Evolutionary conservation across 1,140 invertebrate genomes (phyloP), one percentile per base, ranked within the genome.

Genomic region (Tetragonula clypearis): DNA sequence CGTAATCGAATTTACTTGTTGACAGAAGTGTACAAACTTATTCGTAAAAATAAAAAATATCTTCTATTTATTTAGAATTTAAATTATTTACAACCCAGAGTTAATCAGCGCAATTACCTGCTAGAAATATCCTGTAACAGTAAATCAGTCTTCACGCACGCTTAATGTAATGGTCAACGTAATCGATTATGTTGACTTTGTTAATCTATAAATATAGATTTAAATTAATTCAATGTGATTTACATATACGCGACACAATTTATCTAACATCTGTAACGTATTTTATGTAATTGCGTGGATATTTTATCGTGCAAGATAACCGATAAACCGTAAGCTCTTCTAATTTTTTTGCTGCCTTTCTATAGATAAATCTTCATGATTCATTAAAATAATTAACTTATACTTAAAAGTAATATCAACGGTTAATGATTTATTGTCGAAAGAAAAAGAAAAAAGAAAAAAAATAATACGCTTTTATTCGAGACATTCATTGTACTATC

Each of bases 11-110:
- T 86, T 90, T 91, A 92, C 88, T 92, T 92, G 90, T 92, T 92
- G 87, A 92, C 89, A 89, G 85, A 85, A 91, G 89, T 92, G 92
- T 92, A 92, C 90, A 92, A 92, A 92, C 89, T 91, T 90, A 92
- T 91, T 91, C 84, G 86, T 91, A 92, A 92, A 92, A 92, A 92
- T 92, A 92, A 91, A 92, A 89, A 85, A 88, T 86, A 86, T 91
- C 91, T 92, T 92, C 87, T 90, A 90, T 90, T 90, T 90, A 90
- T 90, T 86, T 88, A 69, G 71, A 65, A 60, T 79, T 80, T 85
- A 73, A 89, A 78, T 80, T 86, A 68, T 87, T 86, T 90, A 90
- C 79, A 89, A 84, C 74, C 69, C 84, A 85, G 78, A 85, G 81
- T 56, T 35, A 79, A 81, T 80, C 79, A 75, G 79, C 84, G 71